Base-by-base conservation (phyloP, 1,140 invertebrate genomes). In the Cydia strobilella region DNA sequence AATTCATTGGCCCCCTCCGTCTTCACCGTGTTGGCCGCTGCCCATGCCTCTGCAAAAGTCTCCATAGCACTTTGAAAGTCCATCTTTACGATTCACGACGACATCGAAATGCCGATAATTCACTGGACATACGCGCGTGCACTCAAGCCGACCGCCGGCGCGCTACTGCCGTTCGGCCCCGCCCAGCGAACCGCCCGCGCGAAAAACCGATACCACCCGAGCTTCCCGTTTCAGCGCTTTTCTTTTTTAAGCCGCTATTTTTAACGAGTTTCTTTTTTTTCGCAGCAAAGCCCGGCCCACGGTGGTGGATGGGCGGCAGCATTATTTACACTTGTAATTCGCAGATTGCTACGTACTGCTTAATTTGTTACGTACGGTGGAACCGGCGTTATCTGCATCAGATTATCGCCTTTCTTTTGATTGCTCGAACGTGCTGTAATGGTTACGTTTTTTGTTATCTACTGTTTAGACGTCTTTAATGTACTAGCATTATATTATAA, bases 31-130 rank as follows among this genome's bases (percentile, higher is more conserved):
- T 98, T 98, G 87, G 97, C 97, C 75, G 97, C 97, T 82, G 98
- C 97, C 98, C 98, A 99, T 79, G 98, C 97, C 94, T 98, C 98
- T 72, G 97, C 97, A 91, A 99, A 98, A 79, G 97, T 98, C 94
- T 99, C 97, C 97, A 98, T 98, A 80, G 97, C 97, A 94, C 97
- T 98, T 94, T 98, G 97, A 95, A 98, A 98, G 96, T 98, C 97
- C 97, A 98, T 98, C 82, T 90, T 85, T 84, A 75, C 76, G 75
- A 86, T 83, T 91, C 89, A 91, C 88, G 81, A 80, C 81, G 88
- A 91, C 85, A 90, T 90, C 86, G 86, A 89, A 85, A 91, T 91
- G 89, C 85, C 89, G 89, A 85, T 86, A 86, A 76, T 84, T 85
- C 83, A 87, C 89, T 39, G 35, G 35, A 39, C 77, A 76, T 77